These are phyloP conservation scores for Vimba vimba DNA, from an alignment of 2,113 vertebrate species.

Conservation along the genomic window DNA sequence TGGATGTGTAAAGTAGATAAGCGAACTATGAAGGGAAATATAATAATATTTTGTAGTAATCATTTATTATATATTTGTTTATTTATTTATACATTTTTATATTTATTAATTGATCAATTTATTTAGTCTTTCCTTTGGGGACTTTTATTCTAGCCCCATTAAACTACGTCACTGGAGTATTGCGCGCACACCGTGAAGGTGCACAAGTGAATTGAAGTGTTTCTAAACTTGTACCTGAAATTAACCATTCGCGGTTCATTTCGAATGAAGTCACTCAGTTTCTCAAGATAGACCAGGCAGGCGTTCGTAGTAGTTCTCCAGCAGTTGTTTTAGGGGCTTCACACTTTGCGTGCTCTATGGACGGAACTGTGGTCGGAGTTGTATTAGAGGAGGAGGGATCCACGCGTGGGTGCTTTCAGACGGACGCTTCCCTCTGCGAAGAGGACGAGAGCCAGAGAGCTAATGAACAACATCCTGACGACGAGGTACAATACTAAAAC, in stretches of 20 bases:
- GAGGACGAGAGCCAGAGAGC: neutral
- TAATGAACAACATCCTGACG: neutral
- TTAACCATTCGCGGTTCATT: neutral
- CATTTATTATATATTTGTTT: too few relatives aligned
- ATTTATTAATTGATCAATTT: neutral
- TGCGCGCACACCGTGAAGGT: neutral
- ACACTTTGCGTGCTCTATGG: neutral
- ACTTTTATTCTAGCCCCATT: constrained; percentile 32
- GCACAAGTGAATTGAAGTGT: neutral
- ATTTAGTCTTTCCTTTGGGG: neutral
- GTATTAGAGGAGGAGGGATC: neutral
- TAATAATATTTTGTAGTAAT: neutral
- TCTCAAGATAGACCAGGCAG: neutral
- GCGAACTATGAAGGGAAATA: neutral
- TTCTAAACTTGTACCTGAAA: neutral
- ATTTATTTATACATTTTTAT: neutral
- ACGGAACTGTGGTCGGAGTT: constrained; percentile 20
- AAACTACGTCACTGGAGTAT: too few relatives aligned
- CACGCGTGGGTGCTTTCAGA: neutral
- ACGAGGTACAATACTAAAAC: neutral
- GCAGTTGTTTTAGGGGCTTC: neutral
- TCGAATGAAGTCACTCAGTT: neutral
- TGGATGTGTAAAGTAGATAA: neutral
- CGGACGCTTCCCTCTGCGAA: neutral
- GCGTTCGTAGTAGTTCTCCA: too few relatives aligned